Evolutionary conservation across 2,888 invertebrate species (phyloP).

Genomic region (Zygothrica quintamaculata): DNA sequence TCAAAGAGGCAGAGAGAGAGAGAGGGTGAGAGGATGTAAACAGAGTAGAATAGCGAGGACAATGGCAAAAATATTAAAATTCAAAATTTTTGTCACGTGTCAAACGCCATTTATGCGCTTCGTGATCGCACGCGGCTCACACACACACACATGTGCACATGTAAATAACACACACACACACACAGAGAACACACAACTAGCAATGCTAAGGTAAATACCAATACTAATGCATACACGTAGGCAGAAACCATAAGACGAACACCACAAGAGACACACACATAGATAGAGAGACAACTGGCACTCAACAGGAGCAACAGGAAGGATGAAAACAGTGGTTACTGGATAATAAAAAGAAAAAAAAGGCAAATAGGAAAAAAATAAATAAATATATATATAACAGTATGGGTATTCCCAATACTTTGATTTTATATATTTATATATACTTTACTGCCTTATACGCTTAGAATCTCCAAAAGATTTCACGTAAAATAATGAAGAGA

Average conservation of each 20-base stretch:
- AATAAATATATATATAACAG: too few species aligned
- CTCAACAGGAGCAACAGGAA: slow-evolving; percentile 7
- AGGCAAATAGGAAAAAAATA: too few species aligned
- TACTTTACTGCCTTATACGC: too few species aligned
- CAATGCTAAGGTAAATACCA: slow-evolving; percentile 21
- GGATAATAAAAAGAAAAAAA: too few species aligned
- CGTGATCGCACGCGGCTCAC: slow-evolving; percentile 71
- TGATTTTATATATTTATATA: slow-evolving; percentile 42
- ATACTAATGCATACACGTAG: slow-evolving; percentile 50
- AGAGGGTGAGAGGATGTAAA: too few species aligned
- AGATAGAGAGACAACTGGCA: slow-evolving; percentile 9
- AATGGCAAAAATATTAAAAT: slow-evolving; percentile 73
- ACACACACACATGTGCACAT: slow-evolving; percentile 11
- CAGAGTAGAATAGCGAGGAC: slow-evolving; percentile 7
- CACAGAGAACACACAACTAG: neutral
- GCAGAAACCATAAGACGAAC: slow-evolving; percentile 16
- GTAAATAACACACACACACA: slow-evolving; percentile 4
- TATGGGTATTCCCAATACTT: slow-evolving; percentile 7
- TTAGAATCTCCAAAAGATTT: slow-evolving; percentile 46
- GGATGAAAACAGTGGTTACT: neutral
- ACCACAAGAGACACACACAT: slow-evolving; percentile 29
- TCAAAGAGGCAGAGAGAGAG: slow-evolving; percentile 8
- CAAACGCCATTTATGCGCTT: slow-evolving; percentile 78
- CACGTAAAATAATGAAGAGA: slow-evolving; percentile 20
- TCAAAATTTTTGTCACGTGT: slow-evolving; percentile 78